Evolutionary conservation across 1,140 invertebrate species (phyloP).

Genomic region (Trissolcus basalis): DNA sequence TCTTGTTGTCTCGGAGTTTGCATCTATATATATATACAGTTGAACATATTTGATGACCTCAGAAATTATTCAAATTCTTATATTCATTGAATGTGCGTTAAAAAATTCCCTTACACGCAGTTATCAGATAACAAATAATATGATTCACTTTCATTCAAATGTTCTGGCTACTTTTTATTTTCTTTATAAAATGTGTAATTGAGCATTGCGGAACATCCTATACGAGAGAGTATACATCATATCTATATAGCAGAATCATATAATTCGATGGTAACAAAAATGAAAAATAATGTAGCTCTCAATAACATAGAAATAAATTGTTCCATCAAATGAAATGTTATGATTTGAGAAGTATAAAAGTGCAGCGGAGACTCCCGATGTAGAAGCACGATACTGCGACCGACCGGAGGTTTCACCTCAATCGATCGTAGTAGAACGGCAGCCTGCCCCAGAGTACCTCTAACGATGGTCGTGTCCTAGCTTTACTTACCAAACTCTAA

Average conservation of each 20-base stretch:
- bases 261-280: too few species aligned
- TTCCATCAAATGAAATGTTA: conserved; percentile 12
- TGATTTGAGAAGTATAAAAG: conserved; percentile 31
- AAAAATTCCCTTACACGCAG: too few species aligned
- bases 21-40: too few species aligned
- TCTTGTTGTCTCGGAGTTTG: too few species aligned
- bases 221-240: too few species aligned
- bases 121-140: too few species aligned
- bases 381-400: conserved; percentile 49
- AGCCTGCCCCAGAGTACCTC: conserved; percentile 63
- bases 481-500: conserved; percentile 68
- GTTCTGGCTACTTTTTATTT: neutral
- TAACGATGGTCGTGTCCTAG: conserved; percentile 67
- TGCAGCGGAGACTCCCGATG: conserved; percentile 43
- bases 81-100: too few species aligned
- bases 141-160: neutral
- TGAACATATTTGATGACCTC: too few species aligned
- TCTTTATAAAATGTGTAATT: neutral
- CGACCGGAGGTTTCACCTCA: conserved; percentile 61
- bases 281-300: too few species aligned
- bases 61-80: too few species aligned
- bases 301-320: neutral
- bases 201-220: too few species aligned
- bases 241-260: too few species aligned
- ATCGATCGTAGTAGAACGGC: conserved; percentile 64